Evolutionary conservation across 2,888 invertebrate species (phyloP), one percentile per base, ranked within the genome.

Genomic region (Tetragonula carbonaria): DNA sequence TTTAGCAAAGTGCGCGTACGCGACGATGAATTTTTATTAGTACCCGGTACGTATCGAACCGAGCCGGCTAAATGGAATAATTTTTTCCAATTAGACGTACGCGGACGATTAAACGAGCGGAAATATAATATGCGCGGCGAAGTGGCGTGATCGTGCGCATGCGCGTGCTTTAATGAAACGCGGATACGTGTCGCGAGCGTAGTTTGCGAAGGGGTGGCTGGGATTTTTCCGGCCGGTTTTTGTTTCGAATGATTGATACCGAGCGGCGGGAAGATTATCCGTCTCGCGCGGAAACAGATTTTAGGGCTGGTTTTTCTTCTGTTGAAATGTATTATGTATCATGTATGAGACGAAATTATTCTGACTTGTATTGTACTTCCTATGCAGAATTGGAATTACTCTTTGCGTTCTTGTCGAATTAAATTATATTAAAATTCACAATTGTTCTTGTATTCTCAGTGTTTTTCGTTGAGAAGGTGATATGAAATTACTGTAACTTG

Each of bases 1-100:
- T 87, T 87, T 87, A 80, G 72, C 76, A 72, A 87, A 79, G 81
- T 73, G 85, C 68, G 66, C 45, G 82, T 65, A 74, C 74, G 70
- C 86, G 79, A 82, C 73, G 68, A 85, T 85, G 85, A 75, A 83
- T 86, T 88, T 87, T 88, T 88, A 87, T 88, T 78, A 88, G 78
- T 68, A 5, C 75, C 66, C 33, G 28, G 55, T 33, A 14, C 59
- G 57, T 66, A 81, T 81, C 74, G 79, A 74, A 66, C 63, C 45
- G 38, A 21, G 28, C 67, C 62, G 45, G 78, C 18, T 74, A 74
- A 77, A 80, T 73, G 80, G 71, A 80, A 85, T 85, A 80, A 84
- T 74, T 84, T 78, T 72, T 77, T 55, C 73, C 76, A 67, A 84
- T 84, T 82, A 80, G 77, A 83, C 74, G 73, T 57, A 59, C 82